Percentiles rank a stretch among this genome's conserved stretches.
phyloP scores from a whole-genome alignment of 2,888 invertebrate genomes.

The Drosophila subquinaria region DNA sequence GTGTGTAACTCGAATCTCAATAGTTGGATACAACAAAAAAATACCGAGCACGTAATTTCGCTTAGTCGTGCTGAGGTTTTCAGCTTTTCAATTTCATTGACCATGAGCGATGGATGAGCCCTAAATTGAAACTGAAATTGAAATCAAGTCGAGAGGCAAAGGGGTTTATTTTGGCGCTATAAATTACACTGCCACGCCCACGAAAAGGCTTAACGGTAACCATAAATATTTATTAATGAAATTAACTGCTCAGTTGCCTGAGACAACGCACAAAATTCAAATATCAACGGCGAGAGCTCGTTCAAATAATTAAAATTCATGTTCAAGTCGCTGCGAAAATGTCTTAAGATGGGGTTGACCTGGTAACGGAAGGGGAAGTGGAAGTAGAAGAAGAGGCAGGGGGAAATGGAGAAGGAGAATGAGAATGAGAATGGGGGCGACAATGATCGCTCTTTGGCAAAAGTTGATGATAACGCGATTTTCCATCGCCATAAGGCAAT shows the following conservation, averaged over 20 bases:
- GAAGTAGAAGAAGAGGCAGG: not conserved
- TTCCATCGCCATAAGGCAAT: constrained; percentile 44
- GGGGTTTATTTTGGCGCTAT: constrained; percentile 33
- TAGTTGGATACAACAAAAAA: constrained; percentile 2
- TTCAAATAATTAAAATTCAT: constrained; percentile 82
- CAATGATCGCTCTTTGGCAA: constrained; percentile 41
- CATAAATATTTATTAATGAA: constrained; percentile 85
- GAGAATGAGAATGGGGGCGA: not conserved
- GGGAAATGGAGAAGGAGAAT: not conserved
- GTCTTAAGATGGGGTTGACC: constrained; percentile 14
- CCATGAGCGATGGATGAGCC: constrained; percentile 63
- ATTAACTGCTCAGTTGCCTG: constrained; percentile 74
- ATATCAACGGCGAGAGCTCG: constrained; percentile 70
- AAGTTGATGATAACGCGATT: constrained; percentile 58
- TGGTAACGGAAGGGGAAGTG: not conserved
- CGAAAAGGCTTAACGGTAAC: constrained; percentile 57
- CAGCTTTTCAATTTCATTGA: constrained; percentile 45
- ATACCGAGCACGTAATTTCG: constrained; percentile 80
- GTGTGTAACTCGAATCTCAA: constrained; percentile 23
- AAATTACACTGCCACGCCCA: constrained; percentile 62
- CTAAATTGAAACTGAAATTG: constrained; percentile 25
- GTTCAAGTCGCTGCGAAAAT: constrained; percentile 29
- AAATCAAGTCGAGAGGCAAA: constrained; percentile 30
- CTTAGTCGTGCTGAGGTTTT: constrained; percentile 68
- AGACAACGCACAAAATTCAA: constrained; percentile 72